Evolutionary conservation across 1,140 invertebrate genomes (phyloP), one percentile per base, ranked within the genome.

Genomic region (Laodelphax striatellus): DNA sequence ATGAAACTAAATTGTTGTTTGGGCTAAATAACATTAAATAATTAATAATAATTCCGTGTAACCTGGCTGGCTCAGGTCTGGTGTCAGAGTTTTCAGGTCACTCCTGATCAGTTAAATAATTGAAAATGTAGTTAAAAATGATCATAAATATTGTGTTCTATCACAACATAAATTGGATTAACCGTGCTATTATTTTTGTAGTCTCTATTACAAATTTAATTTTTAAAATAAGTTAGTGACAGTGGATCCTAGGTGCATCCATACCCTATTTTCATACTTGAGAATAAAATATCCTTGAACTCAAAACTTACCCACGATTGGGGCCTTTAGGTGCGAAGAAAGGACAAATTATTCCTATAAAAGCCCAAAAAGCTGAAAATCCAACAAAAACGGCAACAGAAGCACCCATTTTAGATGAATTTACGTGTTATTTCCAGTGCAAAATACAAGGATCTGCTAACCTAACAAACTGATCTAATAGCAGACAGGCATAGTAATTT

Each of bases 281-380:
- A 50, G 21, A 50, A 1, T 17, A 50, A 50, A 50, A 50, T 50
- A 19, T 17, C 46, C 21, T 50, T 50, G 21, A 17, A 19, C 16
- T 14, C 9, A 50, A 1, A 56, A 64, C 79, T 77, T 79, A 90
- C 88, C 88, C 89, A 76, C 88, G 82, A 73, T 94, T 92, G 5
- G 88, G 87, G 56, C 90, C 88, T 74, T 92, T 92, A n/a, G 90
- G 91, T 1, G 90, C 83, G 67, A 93, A 82, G 68, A 93, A 83
- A 5, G 91, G 92, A 63, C 92, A 75, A 14, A 86, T 84, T 63
- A 90, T 86, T 58, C 92, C 92, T 43, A 95, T 82, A 19, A 82
- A 79, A 54, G 81, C 87, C 90, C 91, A 94, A 22, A 94, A 71
- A 10, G 82, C 77, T 1, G 90, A 92, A 66, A 94, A 86, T 67